A percentile compares a stretch with the other conserved stretches of the same genome.
These are phyloP conservation scores for Phyllotreta cruciferae DNA, from an alignment of 2,888 invertebrate species.

Conservation along the genomic window DNA sequence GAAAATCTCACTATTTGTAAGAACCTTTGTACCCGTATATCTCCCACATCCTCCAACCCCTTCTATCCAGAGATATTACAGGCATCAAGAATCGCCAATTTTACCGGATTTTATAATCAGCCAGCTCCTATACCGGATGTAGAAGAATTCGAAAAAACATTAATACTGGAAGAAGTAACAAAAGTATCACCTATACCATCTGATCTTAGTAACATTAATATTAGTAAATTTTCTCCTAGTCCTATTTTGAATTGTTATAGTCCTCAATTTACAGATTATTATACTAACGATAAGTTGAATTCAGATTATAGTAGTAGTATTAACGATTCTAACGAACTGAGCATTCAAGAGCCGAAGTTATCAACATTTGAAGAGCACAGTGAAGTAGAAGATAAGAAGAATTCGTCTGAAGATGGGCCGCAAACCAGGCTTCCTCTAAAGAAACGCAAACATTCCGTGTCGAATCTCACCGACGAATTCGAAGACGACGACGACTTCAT, in stretches of 20 bases:
- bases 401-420: constrained; percentile 34
- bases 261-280: constrained; percentile 26
- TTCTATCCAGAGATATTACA: constrained; percentile 13
- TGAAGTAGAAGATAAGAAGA: constrained; percentile 1
- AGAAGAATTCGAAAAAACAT: constrained; percentile 43
- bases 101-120: constrained; percentile 25
- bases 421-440: constrained; percentile 53
- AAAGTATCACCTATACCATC: constrained; percentile 30
- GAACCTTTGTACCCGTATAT: constrained; percentile 24
- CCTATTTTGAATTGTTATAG: constrained; percentile 33
- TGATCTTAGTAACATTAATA: constrained; percentile 31
- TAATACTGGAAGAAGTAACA: constrained; percentile 40
- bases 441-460: constrained; percentile 51
- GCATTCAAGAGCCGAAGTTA: no score
- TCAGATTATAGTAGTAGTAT: constrained; percentile 11
- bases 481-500: constrained; percentile 32
- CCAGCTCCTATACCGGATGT: constrained; percentile 45
- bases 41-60: constrained; percentile 3
- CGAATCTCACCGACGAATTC: constrained; percentile 17
- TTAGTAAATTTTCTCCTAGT: constrained; percentile 36
- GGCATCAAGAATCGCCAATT: constrained; percentile 16
- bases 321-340: neutral
- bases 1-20: constrained; percentile 23
- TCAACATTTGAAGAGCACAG: neutral
- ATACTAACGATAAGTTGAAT: constrained; percentile 7